These are phyloP conservation scores for Pollenia griseotomentosa DNA, from an alignment of 2,888 invertebrate species.

Conservation along the genomic window DNA sequence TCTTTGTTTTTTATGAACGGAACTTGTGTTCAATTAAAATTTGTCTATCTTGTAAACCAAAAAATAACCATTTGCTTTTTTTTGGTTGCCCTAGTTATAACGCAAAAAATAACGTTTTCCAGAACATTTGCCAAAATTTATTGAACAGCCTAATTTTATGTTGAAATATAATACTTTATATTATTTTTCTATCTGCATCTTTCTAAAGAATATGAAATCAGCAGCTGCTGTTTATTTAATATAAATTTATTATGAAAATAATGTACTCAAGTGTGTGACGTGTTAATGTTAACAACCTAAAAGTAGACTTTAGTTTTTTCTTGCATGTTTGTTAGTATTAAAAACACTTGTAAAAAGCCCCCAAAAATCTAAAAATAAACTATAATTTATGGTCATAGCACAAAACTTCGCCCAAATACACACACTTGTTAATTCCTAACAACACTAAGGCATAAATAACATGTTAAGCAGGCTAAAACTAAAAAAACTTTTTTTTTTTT, in stretches of 20 bases:
- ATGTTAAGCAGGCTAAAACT: conserved; percentile 10
- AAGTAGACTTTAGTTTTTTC: conserved; percentile 23
- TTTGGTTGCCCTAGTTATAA: too few relatives aligned
- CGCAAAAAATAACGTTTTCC: too few relatives aligned
- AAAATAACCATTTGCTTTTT: too few relatives aligned
- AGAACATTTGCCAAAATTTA: too few relatives aligned
- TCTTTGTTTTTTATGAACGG: too few relatives aligned
- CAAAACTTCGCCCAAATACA: neutral
- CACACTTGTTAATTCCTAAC: neutral
- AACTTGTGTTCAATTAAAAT: too few relatives aligned
- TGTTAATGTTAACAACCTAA: conserved; percentile 6
- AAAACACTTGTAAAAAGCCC: neutral
- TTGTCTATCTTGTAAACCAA: too few relatives aligned
- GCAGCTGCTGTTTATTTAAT: conserved; percentile 16
- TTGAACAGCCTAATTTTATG: neutral
- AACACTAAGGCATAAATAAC: neutral
- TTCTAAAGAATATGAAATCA: neutral
- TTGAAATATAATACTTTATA: neutral
- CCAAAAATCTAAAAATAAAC: conserved; percentile 39
- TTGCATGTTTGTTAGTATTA: neutral
- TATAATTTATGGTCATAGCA: conserved; percentile 7
- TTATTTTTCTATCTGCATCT: neutral
- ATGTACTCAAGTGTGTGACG: neutral
- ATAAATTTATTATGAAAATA: conserved; percentile 27
- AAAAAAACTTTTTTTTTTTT: neutral